Evolutionary conservation across 2,797 vertebrate genomes (phyloP), one percentile per base, ranked within the genome.

Genomic region (Microctenopoma stevenorrisi): DNA sequence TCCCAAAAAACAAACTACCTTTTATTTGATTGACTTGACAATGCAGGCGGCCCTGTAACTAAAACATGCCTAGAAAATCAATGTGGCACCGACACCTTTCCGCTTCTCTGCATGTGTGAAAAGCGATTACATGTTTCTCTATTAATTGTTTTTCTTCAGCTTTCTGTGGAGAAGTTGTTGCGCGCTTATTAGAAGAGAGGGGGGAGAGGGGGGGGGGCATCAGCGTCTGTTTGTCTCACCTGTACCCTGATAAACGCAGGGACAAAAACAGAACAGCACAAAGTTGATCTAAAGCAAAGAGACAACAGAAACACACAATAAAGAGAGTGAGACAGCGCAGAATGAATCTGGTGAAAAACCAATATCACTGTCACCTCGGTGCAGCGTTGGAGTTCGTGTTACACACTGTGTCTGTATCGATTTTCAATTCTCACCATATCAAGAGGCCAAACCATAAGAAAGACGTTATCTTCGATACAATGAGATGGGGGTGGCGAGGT

Each of bases 201-300:
- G 5, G 54, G 38, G 42, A 9, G 33, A 35, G 7, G 9, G 7
- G 9, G 33, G 9, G 33, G 2, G 33, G 5, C 47, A 28, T 46
- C 30, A 35, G 51, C 49, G 54, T 26, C n/a, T 46, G 12, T 15
- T 9, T 14, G 64, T 37, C 35, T 59, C 58, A 82, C 82, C 72
- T 85, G 67, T 53, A 49, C 51, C 33, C 10, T 38, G 33, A 57
- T 50, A 59, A 65, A 18, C 25, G 25, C 6, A 16, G 35, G 0
- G 47, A 25, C 5, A 14, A 15, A 5, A 18, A 7, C n/a, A 22
- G 14, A 33, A 48, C 12, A 47, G 35, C 51, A 48, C 40, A 43
- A 62, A 50, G 18, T 82, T 82, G 76, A 77, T 78, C 33, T 11
- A 61, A 66, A 73, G 6, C n/a, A 50, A 55, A 67, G 68, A 40